Evolutionary conservation across 2,113 vertebrate genomes (phyloP), one percentile per base, ranked within the genome.

Genomic region (Australoheros scitulus): DNA sequence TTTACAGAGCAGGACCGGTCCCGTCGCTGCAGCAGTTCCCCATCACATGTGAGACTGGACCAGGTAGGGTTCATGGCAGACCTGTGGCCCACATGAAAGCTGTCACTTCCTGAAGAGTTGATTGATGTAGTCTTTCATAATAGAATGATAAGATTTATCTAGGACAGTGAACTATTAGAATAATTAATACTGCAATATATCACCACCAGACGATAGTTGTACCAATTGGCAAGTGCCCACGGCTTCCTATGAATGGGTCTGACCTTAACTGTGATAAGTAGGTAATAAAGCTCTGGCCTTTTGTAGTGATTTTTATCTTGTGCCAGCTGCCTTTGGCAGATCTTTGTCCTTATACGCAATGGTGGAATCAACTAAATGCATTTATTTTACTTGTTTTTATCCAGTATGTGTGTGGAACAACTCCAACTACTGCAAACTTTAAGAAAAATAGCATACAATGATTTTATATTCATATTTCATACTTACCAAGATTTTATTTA

Each of bases 41-140:
- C 70, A 95, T 96, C 85, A 96, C 96, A 14, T 96, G 96, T 88
- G 96, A 96, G 87, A 96, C 95, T 6, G 96, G 96, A 84, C 95
- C 96, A 96, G 96, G 96, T 96, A 95, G 22, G 26, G 76, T 36
- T 32, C 38, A 77, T 11, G n/a, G 10, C 13, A 55, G 20, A 76
- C 43, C 36, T 80, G 50, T 4, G 3, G 24, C 60, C 52, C 61
- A 6, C 61, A 26, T 38, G 58, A 56, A 10, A 34, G 18, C 36
- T 47, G 41, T 2, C 15, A 32, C 60, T 29, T 77, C 29, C 29
- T 22, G 3, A 72, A 41, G 18, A 79, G 68, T 1, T 14, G 10
- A 63, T 52, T 29, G 24, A 76, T 29, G 6, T 55, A 72, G 47
- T 72, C 18, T n/a, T 18, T 43, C 1, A 2, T 6, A 32, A 11